Base-by-base conservation (phyloP, 2,888 invertebrate species). In the Pelosia muscerda region DNA sequence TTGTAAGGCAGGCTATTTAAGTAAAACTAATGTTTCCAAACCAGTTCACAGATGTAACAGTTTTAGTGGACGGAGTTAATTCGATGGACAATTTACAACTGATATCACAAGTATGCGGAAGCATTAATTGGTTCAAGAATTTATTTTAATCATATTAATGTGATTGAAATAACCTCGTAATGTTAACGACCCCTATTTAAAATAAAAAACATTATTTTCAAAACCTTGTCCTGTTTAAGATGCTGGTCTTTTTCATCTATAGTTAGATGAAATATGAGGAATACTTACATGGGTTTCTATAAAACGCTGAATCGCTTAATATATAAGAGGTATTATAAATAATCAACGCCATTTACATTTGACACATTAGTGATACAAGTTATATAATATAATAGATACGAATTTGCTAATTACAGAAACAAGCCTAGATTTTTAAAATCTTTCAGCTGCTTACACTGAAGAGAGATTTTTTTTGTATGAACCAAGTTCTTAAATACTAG, bases 61-160 rank as follows among this genome's bases (percentile, higher is more conserved):
- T 78, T 63, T 68, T 71, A 65, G 59, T 93, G 94, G 94, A 94
- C 94, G 94, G 94, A 94, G 89, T 86, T 81, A 71, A 86, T 90
- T 93, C 90, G 91, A 85, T 90, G 90, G 84, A 81, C 78, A 73
- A 72, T 78, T 79, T 69, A 79, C 76, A 76, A 77, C 77, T 82
- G 80, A 78, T 79, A 86, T 84, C 82, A 87, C 84, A 84, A 76
- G 71, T 75, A 72, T 76, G 74, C 78, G 81, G 81, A 84, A 84
- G 82, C 54, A 55, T 62, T 58, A 23, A 54, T 54, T 25, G 28
- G 19, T 28, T 61, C n/a, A 60, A 54, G 15, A 25, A 65, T n/a
- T n/a, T 26, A 26, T n/a, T 19, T 59, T 25, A 25, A 34, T 38
- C 38, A 59, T 25, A 10, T 59, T 38, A 38, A 38, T 59, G 58